phyloP scores from a whole-genome alignment of 2,113 vertebrate genomes.

The Oophaga pumilio region DNA sequence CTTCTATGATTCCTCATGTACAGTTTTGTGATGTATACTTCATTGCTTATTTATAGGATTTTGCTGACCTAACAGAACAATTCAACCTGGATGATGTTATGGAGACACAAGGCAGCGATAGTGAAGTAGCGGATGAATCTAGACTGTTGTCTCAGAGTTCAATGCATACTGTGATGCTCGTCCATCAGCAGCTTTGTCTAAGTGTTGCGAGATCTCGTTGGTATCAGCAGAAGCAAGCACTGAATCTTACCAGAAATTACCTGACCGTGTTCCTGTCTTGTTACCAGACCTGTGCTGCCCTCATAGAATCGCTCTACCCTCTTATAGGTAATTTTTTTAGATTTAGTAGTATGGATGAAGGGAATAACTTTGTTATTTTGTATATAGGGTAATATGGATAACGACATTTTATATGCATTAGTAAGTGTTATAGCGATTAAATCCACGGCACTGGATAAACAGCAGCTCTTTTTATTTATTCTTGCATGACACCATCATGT shows the following conservation, averaged over 20 bases:
- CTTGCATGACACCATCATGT: too few species aligned
- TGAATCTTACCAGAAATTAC: conserved; percentile 76
- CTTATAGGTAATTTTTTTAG: conserved; percentile 78
- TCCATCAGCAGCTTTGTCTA: conserved; percentile 86
- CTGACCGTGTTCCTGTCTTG: conserved; percentile 84
- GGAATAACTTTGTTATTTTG: not conserved
- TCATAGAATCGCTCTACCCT: conserved; percentile 86
- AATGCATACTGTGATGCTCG: conserved; percentile 78
- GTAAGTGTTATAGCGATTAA: too few species aligned
- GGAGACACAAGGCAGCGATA: conserved; percentile 65
- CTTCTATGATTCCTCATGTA: not conserved
- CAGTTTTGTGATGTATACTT: not conserved
- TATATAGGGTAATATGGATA: too few species aligned
- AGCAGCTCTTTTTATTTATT: too few species aligned
- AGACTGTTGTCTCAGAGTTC: conserved; percentile 73
- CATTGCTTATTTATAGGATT: conserved; percentile 78
- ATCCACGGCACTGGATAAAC: too few species aligned
- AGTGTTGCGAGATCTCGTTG: conserved; percentile 83
- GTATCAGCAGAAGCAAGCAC: conserved; percentile 76
- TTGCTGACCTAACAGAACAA: conserved; percentile 83
- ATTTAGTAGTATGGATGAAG: not conserved
- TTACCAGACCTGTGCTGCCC: conserved; percentile 87
- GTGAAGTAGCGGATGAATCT: conserved; percentile 61
- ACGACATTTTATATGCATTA: too few species aligned
- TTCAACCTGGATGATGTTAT: conserved; percentile 80